These are phyloP conservation scores for Drosophila pectinifera DNA, from an alignment of 1,140 invertebrate species.

Conservation along the genomic window DNA sequence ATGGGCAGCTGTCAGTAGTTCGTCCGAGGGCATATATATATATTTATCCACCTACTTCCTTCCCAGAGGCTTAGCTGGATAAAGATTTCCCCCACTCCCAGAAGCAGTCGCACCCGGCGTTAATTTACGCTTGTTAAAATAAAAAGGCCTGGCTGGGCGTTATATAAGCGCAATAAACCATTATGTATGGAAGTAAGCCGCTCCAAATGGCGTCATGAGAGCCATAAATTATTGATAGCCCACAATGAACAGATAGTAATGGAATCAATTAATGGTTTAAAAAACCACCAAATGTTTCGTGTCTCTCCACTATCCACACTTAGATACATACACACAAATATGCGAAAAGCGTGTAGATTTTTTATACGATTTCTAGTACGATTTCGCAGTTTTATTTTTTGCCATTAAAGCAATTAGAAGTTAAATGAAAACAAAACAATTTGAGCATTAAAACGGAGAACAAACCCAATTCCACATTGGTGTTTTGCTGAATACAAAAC, in stretches of 20 bases:
- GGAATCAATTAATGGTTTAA: constrained; percentile 69
- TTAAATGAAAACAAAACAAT: constrained; percentile 13
- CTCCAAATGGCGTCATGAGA: constrained; percentile 65
- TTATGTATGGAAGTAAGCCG: constrained; percentile 57
- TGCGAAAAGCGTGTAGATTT: constrained; percentile 39
- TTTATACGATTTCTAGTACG: constrained; percentile 1
- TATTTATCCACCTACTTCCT: neutral
- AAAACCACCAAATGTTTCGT: constrained; percentile 46
- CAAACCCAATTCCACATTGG: neutral
- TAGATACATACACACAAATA: constrained; percentile 32
- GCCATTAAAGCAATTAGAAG: constrained; percentile 31
- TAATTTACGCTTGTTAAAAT: constrained; percentile 59
- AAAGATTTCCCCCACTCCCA: constrained; percentile 15
- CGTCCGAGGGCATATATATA: neutral
- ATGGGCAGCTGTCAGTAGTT: constrained; percentile 38
- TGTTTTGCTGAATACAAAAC: constrained; percentile 15
- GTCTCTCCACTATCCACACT: constrained; percentile 14
- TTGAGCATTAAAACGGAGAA: constrained; percentile 5
- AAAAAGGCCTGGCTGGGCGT: constrained; percentile 41
- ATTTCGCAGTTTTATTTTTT: constrained; percentile 37
- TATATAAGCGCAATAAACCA: constrained; percentile 49
- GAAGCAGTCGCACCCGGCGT: constrained; percentile 8
- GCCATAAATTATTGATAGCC: constrained; percentile 72
- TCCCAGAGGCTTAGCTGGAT: constrained; percentile 14
- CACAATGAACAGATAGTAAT: constrained; percentile 41